These are phyloP conservation scores for Scortum barcoo DNA, from an alignment of 2,113 vertebrate genomes.

Conservation along the genomic window DNA sequence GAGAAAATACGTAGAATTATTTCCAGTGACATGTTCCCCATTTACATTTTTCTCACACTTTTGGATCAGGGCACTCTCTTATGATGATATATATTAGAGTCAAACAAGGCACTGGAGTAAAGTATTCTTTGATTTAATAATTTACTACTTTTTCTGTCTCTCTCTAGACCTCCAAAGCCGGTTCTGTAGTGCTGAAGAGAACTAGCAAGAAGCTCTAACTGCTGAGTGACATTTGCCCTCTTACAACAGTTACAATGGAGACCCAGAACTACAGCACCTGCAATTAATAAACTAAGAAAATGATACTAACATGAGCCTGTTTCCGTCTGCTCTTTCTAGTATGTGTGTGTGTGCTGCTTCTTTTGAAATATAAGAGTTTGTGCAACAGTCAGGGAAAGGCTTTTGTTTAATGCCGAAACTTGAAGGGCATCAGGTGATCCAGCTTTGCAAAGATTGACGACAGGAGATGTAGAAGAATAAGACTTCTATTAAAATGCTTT, in stretches of 20 bases:
- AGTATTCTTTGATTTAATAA: neutral
- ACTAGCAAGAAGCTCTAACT: conserved; percentile 79
- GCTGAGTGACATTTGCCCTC: conserved; percentile 27
- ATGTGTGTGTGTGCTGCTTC: neutral
- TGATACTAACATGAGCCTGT: conserved; percentile 15
- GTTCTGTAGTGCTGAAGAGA: conserved; percentile 71
- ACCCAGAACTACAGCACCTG: conserved; percentile 10
- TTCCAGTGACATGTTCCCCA: neutral
- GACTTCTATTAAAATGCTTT: neutral
- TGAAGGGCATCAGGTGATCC: neutral
- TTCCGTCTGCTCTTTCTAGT: neutral
- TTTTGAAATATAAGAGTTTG: neutral
- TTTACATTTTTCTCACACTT: neutral
- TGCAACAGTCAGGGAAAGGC: neutral
- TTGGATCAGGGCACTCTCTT: neutral
- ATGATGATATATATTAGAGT: neutral
- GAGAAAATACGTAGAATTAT: neutral
- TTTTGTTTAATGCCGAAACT: neutral
- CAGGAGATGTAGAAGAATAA: neutral
- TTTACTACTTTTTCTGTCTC: neutral
- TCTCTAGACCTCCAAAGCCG: conserved; percentile 69
- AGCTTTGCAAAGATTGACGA: conserved; percentile 5
- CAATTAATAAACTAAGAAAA: conserved; percentile 61
- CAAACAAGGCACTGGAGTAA: neutral
- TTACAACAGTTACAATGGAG: conserved; percentile 30